Evolutionary conservation across 2,888 invertebrate species (phyloP), one percentile per base, ranked within the genome.

Genomic region (Parnassius smintheus): DNA sequence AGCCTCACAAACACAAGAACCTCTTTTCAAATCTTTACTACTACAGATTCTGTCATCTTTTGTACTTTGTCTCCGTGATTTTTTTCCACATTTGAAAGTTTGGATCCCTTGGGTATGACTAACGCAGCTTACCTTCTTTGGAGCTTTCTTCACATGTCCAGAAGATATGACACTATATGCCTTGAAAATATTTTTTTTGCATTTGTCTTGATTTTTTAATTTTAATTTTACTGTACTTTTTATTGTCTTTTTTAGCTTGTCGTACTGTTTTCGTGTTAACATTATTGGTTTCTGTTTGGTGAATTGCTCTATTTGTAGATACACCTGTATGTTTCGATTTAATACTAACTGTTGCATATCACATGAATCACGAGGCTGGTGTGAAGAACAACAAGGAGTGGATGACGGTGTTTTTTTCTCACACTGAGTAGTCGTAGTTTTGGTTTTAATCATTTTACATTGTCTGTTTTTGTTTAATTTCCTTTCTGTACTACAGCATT

Each of bases 261-360:
- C 70, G 53, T 88, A 88, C 72, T 90, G 90, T 68, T 80, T 80
- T 35, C 77, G 74, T 1, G 88, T 76, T 13, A 88, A 69, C 41
- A 79, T 66, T 46, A 89, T 85, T 2, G 83, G 80, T 64, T 79
- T 85, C 56, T 80, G 77, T 66, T 81, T 84, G 11, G 75, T 70
- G 59, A 77, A 75, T 59, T 81, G 76, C 59, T 85, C 80, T 25
- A 82, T 68, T 75, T 82, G 80, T 46, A 83, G 68, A 58, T 81
- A 82, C 2, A 85, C 72, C 73, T 84, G 78, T 59, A 84, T 73
- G 55, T 86, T 83, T 55, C 79, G 74, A 62, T 80, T 83, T 1
- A 80, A 64, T 63, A 78, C 71, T 35, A 81, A 64, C 62, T 78
- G 78, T 55, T 61, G 60, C 11, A 56, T 56, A 22, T 64, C 60